Base-by-base conservation (phyloP, 2,113 vertebrate species). In the Clarias batrachus region DNA sequence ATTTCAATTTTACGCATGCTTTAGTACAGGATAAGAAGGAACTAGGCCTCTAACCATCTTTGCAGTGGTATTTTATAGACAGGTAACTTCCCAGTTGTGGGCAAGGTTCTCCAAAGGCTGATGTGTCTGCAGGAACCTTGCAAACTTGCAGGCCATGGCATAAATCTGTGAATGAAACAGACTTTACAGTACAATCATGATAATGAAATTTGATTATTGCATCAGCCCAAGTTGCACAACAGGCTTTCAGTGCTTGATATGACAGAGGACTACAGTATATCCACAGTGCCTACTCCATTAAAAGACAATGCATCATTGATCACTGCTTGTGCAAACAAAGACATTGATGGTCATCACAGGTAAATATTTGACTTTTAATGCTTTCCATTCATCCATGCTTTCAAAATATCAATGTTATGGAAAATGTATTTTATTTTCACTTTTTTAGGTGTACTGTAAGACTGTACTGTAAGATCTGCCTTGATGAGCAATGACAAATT, bases 131-230 rank as follows among this genome's bases (percentile, higher is more conserved):
- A 56, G 94, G 86, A 85, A 96, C 94, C 91, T 97, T 97, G 89
- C 97, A 98, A 1, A 93, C 94, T 90, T 97, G 96, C 33, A 95
- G 96, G 74, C 97, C 96, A 0, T 95, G 96, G 68, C 97, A 98
- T 78, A 95, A 93, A 16, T 92, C 98, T 99, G 37, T 21, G 27
- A 57, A 79, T 52, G 16, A 57, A 68, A 79, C 23, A 79, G 19
- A 79, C 11, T 3, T 41, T 41, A 41, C 41, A 41, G 41, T 68
- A 30, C 27, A 57, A 33, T 65, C 71, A 30, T 77, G 27, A 27
- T 1, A 57, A 85, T 48, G 54, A 48, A 33, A 77, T 41, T 33
- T 16, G 7, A 48, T 52, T 10, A 77, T 77, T 77, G 33, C 27
- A 65, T 62, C 70, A 76, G 9, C 9, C 56, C 23, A 13, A 84